Evolutionary conservation across 1,140 invertebrate genomes (phyloP).

Genomic region (Drosophila quadrilineata): DNA sequence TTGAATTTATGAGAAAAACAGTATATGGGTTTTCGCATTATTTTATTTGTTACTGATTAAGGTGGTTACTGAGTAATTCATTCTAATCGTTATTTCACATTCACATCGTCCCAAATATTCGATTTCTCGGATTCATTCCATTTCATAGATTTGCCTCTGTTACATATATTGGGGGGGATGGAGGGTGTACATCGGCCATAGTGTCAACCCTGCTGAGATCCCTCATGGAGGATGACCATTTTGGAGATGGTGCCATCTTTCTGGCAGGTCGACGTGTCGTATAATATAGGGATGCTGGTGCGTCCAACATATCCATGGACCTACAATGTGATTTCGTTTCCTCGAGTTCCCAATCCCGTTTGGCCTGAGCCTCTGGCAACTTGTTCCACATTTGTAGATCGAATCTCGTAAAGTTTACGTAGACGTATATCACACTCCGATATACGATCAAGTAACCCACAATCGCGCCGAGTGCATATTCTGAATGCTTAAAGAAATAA

Average conservation of each 20-base stretch:
- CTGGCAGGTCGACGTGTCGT: not conserved
- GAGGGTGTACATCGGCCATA: too few species aligned
- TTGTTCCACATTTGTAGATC: slow-evolving; percentile 5
- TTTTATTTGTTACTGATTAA: not conserved
- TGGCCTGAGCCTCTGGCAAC: not conserved
- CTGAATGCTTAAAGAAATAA: not conserved
- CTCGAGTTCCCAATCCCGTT: not conserved
- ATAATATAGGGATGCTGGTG: not conserved
- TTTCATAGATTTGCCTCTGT: too few species aligned
- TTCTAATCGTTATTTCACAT: too few species aligned
- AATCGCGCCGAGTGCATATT: slow-evolving; percentile 1
- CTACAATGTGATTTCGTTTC: not conserved
- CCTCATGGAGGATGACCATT: too few species aligned
- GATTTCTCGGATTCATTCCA: too few species aligned
- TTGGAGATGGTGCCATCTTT: not conserved
- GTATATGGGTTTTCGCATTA: not conserved
- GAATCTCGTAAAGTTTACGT: not conserved
- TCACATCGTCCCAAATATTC: too few species aligned
- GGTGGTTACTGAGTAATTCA: not conserved
- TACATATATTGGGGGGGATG: too few species aligned
- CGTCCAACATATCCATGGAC: slow-evolving; percentile 12
- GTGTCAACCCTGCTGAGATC: too few species aligned
- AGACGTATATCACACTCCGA: not conserved
- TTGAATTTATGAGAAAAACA: too few species aligned
- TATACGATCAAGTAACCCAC: slow-evolving; percentile 4